These are phyloP conservation scores for Numida meleagris DNA, from an alignment of 2,113 vertebrate genomes.

Conservation along the genomic window DNA sequence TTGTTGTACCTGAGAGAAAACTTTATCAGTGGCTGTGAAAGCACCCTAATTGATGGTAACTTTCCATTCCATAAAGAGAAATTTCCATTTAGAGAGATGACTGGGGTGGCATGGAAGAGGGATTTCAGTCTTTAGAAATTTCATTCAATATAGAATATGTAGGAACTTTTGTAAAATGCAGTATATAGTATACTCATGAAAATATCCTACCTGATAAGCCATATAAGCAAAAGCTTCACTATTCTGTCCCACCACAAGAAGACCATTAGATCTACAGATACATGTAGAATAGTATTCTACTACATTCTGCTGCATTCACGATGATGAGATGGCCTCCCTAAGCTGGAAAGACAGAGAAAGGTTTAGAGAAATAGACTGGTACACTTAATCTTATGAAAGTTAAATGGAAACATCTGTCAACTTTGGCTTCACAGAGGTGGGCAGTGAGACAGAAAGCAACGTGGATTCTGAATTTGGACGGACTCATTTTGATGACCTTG, in stretches of 20 bases:
- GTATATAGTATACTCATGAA: background rate
- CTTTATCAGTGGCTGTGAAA: background rate
- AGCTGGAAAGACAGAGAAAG: background rate
- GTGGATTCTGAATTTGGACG: conserved; percentile 90
- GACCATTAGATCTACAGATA: background rate
- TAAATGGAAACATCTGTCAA: background rate
- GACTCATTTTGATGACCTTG: conserved; percentile 85
- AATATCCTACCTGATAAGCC: background rate
- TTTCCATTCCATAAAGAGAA: background rate
- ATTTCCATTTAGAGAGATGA: background rate
- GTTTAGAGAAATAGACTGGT: background rate
- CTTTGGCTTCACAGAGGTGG: conserved; percentile 81
- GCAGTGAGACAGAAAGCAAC: conserved; percentile 90
- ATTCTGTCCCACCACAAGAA: background rate
- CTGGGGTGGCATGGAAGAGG: no score
- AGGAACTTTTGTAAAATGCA: background rate
- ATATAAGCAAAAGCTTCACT: background rate
- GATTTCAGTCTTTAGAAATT: background rate
- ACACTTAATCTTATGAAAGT: background rate
- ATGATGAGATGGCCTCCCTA: background rate
- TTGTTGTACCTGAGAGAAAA: background rate
- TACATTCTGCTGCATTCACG: background rate
- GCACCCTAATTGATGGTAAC: background rate
- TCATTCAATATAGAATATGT: background rate
- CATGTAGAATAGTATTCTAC: background rate